Base-by-base conservation (phyloP, 1,140 invertebrate species). In the Pararge aegeria region DNA sequence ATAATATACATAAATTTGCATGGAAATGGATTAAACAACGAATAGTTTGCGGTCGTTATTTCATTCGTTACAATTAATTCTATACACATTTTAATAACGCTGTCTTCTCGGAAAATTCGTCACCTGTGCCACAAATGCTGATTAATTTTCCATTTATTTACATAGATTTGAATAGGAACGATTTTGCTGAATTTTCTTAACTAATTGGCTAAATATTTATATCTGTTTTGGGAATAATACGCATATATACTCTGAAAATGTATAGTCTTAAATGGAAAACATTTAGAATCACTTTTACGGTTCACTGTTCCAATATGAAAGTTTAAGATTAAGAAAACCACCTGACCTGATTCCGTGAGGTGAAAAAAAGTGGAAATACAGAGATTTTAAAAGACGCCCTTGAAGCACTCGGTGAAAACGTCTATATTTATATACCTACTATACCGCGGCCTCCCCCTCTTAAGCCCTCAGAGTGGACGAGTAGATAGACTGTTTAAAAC, bases 351-450 rank as follows among this genome's bases (percentile, higher is more conserved):
- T 56, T 62, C 55, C 34, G 46, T 38, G 44, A 61, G 52, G 59
- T 61, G 42, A 50, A 62, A 61, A 51, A 58, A 61, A n/a, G 46
- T 34, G 51, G 53, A 56, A 61, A 62, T 56, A 34, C 50, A 54
- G 54, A 44, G 48, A 52, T 62, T 62, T 61, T 44, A 56, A 61
- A 56, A 56, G 60, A 55, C 54, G 53, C 60, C 54, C 60, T 62
- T 52, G 60, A 62, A 44, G 27, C 15, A 51, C 60, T 56, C 62
- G 51, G 44, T 54, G 58, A 61, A 61, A 61, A 61, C 58, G 40
- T 51, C 51, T 61, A 54, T 61, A 61, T 54, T 61, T 61, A 49
- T 61, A 61, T 1, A 40, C 13, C 30, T n/a, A 10, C n/a, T 37
- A 15, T 59, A 60, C 57, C 29, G 27, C 50, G 40, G 40, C 38